Percentiles rank a stretch among this genome's conserved stretches.
Conservation (phyloP, 2,888 invertebrate genomes). For the Empis livida region DNA sequence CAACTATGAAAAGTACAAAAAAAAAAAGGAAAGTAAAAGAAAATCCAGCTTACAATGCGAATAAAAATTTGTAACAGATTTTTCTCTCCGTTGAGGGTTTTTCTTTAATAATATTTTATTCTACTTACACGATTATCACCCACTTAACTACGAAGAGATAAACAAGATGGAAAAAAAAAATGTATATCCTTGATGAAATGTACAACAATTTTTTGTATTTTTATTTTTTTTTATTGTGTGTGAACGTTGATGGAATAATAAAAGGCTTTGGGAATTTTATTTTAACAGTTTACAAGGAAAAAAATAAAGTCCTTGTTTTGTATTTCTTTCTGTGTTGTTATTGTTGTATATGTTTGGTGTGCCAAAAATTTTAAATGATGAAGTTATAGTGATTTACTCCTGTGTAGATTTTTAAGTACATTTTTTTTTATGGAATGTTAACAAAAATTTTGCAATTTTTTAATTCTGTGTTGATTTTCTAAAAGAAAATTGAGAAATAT, state of each 20-base stretch:
- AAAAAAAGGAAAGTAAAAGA: constrained; percentile 1
- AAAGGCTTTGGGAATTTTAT: constrained; percentile 2
- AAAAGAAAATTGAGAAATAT: no score
- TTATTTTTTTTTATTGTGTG: no score
- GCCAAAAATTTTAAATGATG: no score
- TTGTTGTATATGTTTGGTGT: no score
- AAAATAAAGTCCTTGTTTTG: no score
- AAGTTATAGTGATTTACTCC: no score
- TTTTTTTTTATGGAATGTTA: no score
- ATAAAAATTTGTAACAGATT: constrained; percentile 7
- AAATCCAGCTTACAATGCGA: neutral
- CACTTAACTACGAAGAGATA: constrained; percentile 8
- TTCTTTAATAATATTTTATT: constrained; percentile 3
- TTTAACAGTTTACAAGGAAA: no score
- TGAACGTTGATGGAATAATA: constrained; percentile 13
- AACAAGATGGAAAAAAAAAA: constrained; percentile 3
- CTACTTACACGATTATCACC: constrained; percentile 13
- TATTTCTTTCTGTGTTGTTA: no score
- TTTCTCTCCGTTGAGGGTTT: neutral
- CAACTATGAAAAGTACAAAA: constrained; percentile 3
- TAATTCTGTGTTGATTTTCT: no score
- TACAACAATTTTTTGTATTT: neutral
- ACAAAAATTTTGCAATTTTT: no score
- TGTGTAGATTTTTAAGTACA: no score
- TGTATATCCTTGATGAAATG: neutral